A percentile compares a stretch with the other conserved stretches of the same genome.
These are phyloP conservation scores for Monopis laevigella DNA, from an alignment of 2,888 invertebrate species.

Conservation along the genomic window DNA sequence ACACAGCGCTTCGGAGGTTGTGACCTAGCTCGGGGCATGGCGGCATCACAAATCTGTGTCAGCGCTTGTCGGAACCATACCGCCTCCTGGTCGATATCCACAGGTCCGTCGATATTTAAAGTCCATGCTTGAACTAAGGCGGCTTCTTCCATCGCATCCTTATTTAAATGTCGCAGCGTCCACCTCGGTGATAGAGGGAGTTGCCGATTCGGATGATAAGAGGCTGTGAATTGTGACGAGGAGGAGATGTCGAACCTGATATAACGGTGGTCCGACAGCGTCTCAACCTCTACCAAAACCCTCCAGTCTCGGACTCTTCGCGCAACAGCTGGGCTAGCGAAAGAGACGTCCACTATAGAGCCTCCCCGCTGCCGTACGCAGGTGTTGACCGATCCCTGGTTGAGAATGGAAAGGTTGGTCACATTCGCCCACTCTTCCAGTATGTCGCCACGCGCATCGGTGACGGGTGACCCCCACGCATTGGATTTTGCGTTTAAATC, in stretches of 20 bases:
- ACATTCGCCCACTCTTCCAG: constrained; percentile 18
- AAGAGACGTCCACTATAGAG: constrained; percentile 20
- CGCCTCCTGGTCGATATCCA: constrained; percentile 4
- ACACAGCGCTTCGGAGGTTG: neutral
- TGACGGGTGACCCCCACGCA: constrained; percentile 12
- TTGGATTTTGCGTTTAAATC: constrained; percentile 18
- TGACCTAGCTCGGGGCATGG: constrained; percentile 17
- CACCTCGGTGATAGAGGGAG: constrained; percentile 13
- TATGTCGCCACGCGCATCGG: constrained; percentile 15
- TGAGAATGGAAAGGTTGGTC: constrained; percentile 14
- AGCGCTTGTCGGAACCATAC: constrained; percentile 11
- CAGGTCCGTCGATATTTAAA: neutral
- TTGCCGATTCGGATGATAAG: too few relatives aligned
- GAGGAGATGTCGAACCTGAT: constrained; percentile 2
- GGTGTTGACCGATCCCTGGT: constrained; percentile 17
- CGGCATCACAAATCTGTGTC: constrained; percentile 17
- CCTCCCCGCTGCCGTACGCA: constrained; percentile 21
- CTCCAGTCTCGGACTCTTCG: constrained; percentile 15
- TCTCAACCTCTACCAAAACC: constrained; percentile 16
- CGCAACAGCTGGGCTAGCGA: constrained; percentile 14
- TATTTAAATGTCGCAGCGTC: constrained; percentile 13
- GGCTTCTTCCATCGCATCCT: constrained; percentile 14
- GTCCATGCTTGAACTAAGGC: constrained; percentile 14
- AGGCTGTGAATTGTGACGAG: neutral
- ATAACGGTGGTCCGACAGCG: constrained; percentile 17